phyloP scores from a whole-genome alignment of 2,113 vertebrate species.

The Odontophorus gujanensis region DNA sequence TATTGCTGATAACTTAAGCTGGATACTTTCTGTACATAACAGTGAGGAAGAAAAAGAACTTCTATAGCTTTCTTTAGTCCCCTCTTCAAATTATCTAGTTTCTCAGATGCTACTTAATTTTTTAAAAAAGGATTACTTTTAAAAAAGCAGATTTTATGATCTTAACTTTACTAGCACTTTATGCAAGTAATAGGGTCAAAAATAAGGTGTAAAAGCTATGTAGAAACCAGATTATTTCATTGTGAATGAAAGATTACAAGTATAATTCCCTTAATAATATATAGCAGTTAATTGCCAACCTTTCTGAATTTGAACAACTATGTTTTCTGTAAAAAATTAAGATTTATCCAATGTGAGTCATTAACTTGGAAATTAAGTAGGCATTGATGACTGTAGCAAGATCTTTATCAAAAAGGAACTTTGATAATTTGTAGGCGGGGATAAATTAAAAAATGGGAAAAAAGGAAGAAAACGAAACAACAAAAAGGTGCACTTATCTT shows the following conservation, averaged over 20 bases:
- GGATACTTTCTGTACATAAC: no score
- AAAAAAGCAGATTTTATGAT: no score
- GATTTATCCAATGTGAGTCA: not conserved
- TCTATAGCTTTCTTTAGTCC: no score
- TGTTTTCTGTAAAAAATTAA: not conserved
- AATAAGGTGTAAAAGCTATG: not conserved
- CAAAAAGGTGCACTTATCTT: not conserved
- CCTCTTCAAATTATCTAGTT: no score
- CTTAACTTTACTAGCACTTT: no score
- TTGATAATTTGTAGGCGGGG: not conserved
- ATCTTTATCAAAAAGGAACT: not conserved
- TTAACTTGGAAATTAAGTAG: not conserved
- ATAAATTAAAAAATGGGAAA: not conserved
- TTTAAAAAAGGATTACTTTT: no score
- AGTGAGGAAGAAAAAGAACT: no score
- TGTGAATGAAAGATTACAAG: not conserved
- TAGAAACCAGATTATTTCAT: not conserved
- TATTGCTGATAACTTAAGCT: no score
- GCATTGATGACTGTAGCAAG: not conserved
- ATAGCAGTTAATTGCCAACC: not conserved
- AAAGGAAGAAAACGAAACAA: not conserved
- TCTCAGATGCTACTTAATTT: no score
- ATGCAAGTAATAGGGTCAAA: not conserved
- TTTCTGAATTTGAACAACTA: not conserved
- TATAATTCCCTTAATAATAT: not conserved